Base-by-base conservation (phyloP, 2,797 vertebrate genomes). In the Hippoglossus hippoglossus region DNA sequence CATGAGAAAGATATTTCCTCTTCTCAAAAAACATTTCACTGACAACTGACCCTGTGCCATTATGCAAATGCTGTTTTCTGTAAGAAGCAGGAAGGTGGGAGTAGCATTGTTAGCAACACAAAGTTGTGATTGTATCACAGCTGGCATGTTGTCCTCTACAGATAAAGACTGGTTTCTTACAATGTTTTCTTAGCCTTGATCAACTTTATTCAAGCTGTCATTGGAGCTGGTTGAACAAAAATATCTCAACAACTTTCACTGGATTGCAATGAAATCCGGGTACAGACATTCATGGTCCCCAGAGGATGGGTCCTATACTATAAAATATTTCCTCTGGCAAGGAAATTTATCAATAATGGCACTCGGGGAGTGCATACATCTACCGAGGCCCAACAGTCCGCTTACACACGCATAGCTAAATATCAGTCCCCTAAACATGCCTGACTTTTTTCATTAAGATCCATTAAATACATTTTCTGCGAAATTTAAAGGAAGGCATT, bases 21-120 rank as follows among this genome's bases (percentile, higher is more conserved):
- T 4, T 44, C 21, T 62, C 13, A 28, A 22, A 55, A 54, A 50
- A 4, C 2, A 51, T 26, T 34, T 65, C 26, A 36, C 58, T 67
- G 15, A 44, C 13, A 25, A 39, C 24, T 39, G 39, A 59, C 19
- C 47, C 39, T 7, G 3, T 58, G 56, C 54, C 54, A 39, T 59
- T 10, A 26, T 61, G 16, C n/a, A 63, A 44, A 52, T 52, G 3
- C 22, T 26, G 4, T 63, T 63, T 67, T 63, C 15, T 28, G 18
- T 7, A 10, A 50, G 31, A 61, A 28, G 39, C 31, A 39, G 16
- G 15, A 50, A 55, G 2, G 3, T 36, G 54, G 50, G 39, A 21
- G 6, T 44, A 18, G n/a, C 26, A 50, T 13, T 34, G 47, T 22
- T 51, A 21, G 25, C 18, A 34, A 22, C 4, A 8, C 8, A 36